Base-by-base conservation (phyloP, 2,113 vertebrate species). In the Nestor notabilis region DNA sequence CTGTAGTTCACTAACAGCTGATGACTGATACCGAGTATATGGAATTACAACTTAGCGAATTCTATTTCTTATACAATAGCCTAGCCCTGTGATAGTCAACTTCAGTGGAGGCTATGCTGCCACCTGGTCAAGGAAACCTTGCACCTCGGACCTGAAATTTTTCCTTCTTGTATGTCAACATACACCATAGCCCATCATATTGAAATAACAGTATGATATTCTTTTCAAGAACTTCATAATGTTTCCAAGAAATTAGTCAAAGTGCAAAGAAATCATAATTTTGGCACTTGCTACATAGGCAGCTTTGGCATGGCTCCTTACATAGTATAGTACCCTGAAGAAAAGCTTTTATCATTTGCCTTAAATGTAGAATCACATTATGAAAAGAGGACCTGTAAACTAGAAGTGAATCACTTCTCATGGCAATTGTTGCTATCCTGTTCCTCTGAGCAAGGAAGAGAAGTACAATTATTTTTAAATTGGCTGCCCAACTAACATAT, bases 321-420 rank as follows among this genome's bases (percentile, higher is more conserved):
- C 13, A 28, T 0, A 1, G 3, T 6, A 43, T 1, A 76, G 14
- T 7, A 37, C 9, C 7, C 35, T 8, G 23, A 47, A 29, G 37
- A 52, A 74, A 33, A 66, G 10, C 11, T 68, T 39, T 17, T 39
- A 8, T 4, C 23, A n/a, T 52, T 77, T 61, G n/a, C 58, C 15
- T 35, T 16, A 50, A 20, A 46, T 64, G 5, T 17, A 43, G 33
- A 65, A 39, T 23, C 24, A 29, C 17, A 16, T 2, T 58, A 39
- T 31, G 47, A 17, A 27, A 85, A 8, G 33, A 58, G 33, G 56
- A 58, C 33, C 19, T 39, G 29, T 13, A 39, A 80, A 63, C 37
- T 13, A 31, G 23, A 56, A 35, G 8, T 12, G 24, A 80, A 31
- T 49, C 31, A 19, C 17, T 56, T 20, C 25, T 61, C 7, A 20